Evolutionary conservation across 2,888 invertebrate genomes (phyloP), one percentile per base, ranked within the genome.

Genomic region (Poecilus cupreus): DNA sequence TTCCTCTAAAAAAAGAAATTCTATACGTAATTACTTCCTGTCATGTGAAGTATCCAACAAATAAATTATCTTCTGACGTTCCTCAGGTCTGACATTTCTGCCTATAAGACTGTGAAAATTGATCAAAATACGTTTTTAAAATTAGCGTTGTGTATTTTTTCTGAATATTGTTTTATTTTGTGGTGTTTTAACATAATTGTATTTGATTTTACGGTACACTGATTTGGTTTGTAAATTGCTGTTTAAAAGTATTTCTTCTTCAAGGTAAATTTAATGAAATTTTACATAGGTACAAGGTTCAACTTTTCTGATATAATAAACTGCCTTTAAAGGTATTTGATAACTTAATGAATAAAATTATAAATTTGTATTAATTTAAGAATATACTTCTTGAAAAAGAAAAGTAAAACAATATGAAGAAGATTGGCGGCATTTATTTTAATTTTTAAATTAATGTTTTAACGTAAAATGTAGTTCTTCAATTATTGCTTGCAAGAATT

Each of bases 151-250:
- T 3, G n/a, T 46, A 46, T 51, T 51, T 18, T 51, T 51, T 51
- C 3, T 57, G 22, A 22, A 24, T 57, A 20, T 24, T 57, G n/a
- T 57, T 18, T 57, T 57, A 57, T 57, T 57, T 64, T 64, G 64
- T 37, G 64, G 37, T 68, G 64, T 68, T 68, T 68, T 68, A 37
- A 68, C 64, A 68, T 68, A 68, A 68, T 68, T 68, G 64, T 68
- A 68, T 68, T 68, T 68, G 37, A 68, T 68, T 68, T 68, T 37
- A 68, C 64, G 64, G 32, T 68, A 37, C 64, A 68, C 32, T 68
- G 64, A 68, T 37, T 37, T 68, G 37, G 64, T 68, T 37, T 68
- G 1, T 68, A 68, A 68, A 37, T 37, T 64, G 13, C 16, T 60
- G 32, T 64, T 64, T 32, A 37, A 60, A 68, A 68, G 64, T 68